Conservation (phyloP, 2,888 invertebrate species). For the Dicranocentrus wangi region DNA sequence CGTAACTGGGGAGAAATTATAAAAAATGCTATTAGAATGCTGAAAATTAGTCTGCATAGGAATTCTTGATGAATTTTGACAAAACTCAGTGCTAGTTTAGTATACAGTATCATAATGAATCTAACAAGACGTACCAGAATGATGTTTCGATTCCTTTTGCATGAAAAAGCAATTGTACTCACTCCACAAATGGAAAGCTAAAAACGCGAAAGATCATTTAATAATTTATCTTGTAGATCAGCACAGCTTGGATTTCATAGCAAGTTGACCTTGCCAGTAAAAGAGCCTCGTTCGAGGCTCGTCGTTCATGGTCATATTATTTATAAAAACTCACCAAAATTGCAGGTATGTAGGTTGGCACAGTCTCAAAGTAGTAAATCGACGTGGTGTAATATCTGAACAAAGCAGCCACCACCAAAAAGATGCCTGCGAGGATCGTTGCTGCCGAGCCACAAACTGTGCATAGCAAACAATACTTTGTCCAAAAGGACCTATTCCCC, state of each 20-base stretch:
- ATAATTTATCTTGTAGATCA: no score
- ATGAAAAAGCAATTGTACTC: slow-evolving; percentile 72
- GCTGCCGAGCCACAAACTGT: slow-evolving; percentile 87
- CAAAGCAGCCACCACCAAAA: slow-evolving; percentile 86
- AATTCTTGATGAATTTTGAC: no score
- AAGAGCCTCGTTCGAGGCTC: no score
- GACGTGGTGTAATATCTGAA: slow-evolving; percentile 86
- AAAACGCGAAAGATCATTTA: slow-evolving; percentile 20
- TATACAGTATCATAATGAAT: no score
- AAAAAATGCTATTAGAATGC: not conserved
- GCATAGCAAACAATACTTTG: slow-evolving; percentile 87
- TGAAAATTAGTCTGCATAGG: no score
- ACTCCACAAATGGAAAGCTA: slow-evolving; percentile 72
- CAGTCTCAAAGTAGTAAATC: slow-evolving; percentile 87
- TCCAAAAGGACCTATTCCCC: slow-evolving; percentile 69
- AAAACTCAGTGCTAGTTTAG: no score
- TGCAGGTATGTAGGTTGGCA: slow-evolving; percentile 95
- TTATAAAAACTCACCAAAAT: slow-evolving; percentile 84
- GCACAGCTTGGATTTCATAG: no score
- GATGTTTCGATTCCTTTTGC: slow-evolving; percentile 72
- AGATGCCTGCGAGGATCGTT: slow-evolving; percentile 84
- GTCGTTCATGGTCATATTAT: no score
- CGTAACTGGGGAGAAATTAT: slow-evolving; percentile 81
- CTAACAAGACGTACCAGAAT: slow-evolving; percentile 69
- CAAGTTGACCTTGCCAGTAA: no score